phyloP scores from a whole-genome alignment of 30 jellyfish, hydroid and myxozoan species.

The Hydra vulgaris region DNA sequence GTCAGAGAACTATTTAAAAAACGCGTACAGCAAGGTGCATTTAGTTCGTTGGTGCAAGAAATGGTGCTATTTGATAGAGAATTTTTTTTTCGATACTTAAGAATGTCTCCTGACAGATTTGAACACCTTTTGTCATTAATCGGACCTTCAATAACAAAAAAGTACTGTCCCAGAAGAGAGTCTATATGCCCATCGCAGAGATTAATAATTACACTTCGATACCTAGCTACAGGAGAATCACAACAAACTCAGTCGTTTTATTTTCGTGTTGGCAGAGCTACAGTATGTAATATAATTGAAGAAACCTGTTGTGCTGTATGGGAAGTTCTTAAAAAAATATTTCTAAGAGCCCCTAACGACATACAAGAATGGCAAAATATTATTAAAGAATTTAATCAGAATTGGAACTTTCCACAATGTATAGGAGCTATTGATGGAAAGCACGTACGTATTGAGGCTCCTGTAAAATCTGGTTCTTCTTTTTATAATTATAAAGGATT shows the following conservation, averaged over 20 bases:
- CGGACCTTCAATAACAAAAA: constrained; percentile 32
- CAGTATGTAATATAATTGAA: constrained; percentile 23
- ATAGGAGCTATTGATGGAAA: constrained; percentile 66
- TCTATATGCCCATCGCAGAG: constrained; percentile 32
- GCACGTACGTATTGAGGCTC: constrained; percentile 53
- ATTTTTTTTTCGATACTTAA: constrained; percentile 11
- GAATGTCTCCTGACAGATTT: constrained; percentile 48
- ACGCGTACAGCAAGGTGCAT: no score
- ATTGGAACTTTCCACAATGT: constrained; percentile 54
- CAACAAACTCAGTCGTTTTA: constrained; percentile 30
- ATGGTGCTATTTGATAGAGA: neutral
- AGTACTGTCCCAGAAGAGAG: constrained; percentile 13
- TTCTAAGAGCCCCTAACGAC: constrained; percentile 21
- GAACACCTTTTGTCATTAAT: constrained; percentile 29
- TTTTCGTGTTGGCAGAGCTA: constrained; percentile 38
- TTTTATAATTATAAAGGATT: constrained; percentile 37
- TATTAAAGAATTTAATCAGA: constrained; percentile 14
- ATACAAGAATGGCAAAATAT: constrained; percentile 49
- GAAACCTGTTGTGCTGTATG: constrained; percentile 43
- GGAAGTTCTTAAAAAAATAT: constrained; percentile 16
- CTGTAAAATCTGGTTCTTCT: constrained; percentile 26
- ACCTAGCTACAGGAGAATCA: constrained; percentile 43
- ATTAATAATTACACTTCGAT: constrained; percentile 33
- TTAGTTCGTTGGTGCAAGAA: neutral
- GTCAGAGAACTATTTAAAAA: no score